Evolutionary conservation across 2,888 invertebrate species (phyloP), one percentile per base, ranked within the genome.

Genomic region (Eristalis intricaria): DNA sequence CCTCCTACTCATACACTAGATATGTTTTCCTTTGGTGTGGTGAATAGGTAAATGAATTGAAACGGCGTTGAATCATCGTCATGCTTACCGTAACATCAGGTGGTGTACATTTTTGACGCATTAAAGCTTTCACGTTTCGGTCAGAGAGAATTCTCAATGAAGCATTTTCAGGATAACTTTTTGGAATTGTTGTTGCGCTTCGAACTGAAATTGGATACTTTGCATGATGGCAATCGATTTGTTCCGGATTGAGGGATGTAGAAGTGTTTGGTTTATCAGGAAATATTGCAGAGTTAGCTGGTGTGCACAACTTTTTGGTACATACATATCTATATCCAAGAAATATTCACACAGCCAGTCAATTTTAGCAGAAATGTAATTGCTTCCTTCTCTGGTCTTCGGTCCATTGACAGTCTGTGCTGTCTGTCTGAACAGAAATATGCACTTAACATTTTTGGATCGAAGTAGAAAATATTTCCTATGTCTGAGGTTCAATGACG

Each of bases 1-100:
- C n/a, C 50, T 40, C 69, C 40, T 58, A 32, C 32, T 19, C 19
- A 19, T 10, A 4, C n/a, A 2, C 19, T 19, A 1, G 19, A 5
- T 19, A 19, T 50, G 43, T 43, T 69, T 64, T 79, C 71, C 68
- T 85, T 71, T 8, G 58, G 56, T 76, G 76, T 64, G 75, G 66
- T 87, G 76, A 50, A 50, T 50, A 50, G 80, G 87, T 76, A 84
- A 87, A 84, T 87, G 79, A 84, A 84, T 87, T 84, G 87, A 79
- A 87, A 84, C 84, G 79, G 79, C 75, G 78, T 79, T 83, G 83
- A 79, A 84, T 84, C 83, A 65, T 82, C 77, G 64, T 74, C 77
- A 78, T 77, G 73, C 13, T 80, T 68, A 76, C 60, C 71, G 58
- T 83, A 64, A 83, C 70, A 60, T 66, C 75, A 32, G 74, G 58